Evolutionary conservation across 1,140 invertebrate genomes (phyloP).

Genomic region (Brachionus koreanus): DNA sequence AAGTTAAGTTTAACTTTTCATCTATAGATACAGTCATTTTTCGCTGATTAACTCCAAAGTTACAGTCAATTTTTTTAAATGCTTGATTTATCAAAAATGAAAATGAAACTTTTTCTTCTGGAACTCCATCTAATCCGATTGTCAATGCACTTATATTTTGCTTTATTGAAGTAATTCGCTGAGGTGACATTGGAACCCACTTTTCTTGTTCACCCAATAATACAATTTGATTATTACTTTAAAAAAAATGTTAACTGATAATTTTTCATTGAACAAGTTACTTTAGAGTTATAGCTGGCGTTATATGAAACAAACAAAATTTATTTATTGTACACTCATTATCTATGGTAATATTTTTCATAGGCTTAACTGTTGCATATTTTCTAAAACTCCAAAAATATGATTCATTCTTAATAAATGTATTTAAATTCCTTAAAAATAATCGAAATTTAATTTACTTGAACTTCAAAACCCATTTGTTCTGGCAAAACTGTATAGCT

Average conservation of each 20-base stretch:
- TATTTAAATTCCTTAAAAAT: no score
- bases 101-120: not conserved
- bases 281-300: not conserved
- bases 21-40: not conserved
- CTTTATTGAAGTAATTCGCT: not conserved
- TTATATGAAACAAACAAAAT: constrained; percentile 31
- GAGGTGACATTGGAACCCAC: constrained; percentile 41
- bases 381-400: constrained; percentile 14
- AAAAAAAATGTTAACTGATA: not conserved
- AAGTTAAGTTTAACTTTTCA: not conserved
- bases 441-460: not conserved
- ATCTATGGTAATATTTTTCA: not conserved
- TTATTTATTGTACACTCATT: constrained; percentile 3
- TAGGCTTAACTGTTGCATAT: not conserved
- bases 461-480: constrained; percentile 14
- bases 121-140: not conserved
- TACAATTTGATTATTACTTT: constrained; percentile 12
- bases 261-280: not conserved
- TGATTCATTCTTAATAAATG: not conserved
- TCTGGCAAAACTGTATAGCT: not conserved
- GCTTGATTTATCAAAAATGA: not conserved
- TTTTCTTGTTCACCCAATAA: constrained; percentile 34
- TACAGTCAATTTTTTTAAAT: not conserved
- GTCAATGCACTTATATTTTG: not conserved
- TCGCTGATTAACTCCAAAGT: not conserved